A percentile compares a stretch with the other conserved stretches of the same genome.
Evolutionary conservation across 1,140 invertebrate species (phyloP).

Genomic region (Coelopa frigida): DNA sequence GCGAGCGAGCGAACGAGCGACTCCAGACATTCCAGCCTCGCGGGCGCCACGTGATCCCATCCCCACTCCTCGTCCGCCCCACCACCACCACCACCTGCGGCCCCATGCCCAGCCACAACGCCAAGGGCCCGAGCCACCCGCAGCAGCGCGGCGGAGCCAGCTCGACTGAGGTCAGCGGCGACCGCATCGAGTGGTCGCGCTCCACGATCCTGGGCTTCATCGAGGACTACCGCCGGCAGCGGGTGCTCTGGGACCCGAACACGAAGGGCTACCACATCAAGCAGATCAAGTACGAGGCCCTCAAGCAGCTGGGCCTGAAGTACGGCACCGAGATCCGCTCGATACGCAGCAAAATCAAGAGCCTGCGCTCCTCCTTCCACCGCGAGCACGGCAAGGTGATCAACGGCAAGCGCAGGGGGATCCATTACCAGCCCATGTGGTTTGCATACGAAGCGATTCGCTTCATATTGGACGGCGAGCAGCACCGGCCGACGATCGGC

Average conservation of each 20-base stretch:
- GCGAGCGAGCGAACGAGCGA: too few relatives aligned
- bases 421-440: constrained; percentile 43
- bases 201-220: constrained; percentile 38
- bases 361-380: constrained; percentile 39
- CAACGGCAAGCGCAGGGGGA: constrained; percentile 32
- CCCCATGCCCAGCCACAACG: too few relatives aligned
- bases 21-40: too few relatives aligned
- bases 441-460: constrained; percentile 42
- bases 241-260: constrained; percentile 41
- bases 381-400: constrained; percentile 40
- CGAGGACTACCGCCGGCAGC: constrained; percentile 37
- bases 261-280: constrained; percentile 43
- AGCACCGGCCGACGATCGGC: neutral
- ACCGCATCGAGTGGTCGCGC: constrained; percentile 42
- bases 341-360: constrained; percentile 41
- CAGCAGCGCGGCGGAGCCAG: too few relatives aligned
- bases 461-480: constrained; percentile 37
- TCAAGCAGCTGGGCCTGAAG: constrained; percentile 34
- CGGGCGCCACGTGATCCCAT: too few relatives aligned
- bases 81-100: too few relatives aligned
- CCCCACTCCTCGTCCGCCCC: too few relatives aligned
- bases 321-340: constrained; percentile 41
- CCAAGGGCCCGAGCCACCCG: too few relatives aligned
- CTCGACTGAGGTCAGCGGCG: too few relatives aligned
- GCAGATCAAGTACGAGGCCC: constrained; percentile 39